Evolutionary conservation across 1,140 invertebrate species (phyloP).

Genomic region (Heterodera schachtii): DNA sequence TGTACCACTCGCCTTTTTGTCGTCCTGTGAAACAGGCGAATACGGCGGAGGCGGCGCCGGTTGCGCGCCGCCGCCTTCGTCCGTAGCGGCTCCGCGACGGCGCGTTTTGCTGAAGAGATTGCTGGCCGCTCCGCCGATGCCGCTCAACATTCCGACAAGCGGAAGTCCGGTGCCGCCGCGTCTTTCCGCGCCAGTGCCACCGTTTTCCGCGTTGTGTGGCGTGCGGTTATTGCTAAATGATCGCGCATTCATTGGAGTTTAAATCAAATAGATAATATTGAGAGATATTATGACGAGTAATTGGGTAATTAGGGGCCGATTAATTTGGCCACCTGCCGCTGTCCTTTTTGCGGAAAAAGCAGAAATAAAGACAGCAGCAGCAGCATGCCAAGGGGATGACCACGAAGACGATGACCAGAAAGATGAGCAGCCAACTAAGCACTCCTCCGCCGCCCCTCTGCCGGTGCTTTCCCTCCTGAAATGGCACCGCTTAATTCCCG

Average conservation of each 20-base stretch:
- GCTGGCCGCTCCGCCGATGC: conserved; percentile 5
- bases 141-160: conserved; percentile 1
- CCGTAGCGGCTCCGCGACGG: not conserved
- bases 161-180: conserved; percentile 2
- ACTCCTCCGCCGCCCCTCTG: conserved; percentile 24
- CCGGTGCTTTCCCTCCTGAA: conserved; percentile 5
- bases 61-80: not conserved
- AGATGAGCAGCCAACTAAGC: conserved; percentile 40
- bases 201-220: conserved; percentile 17
- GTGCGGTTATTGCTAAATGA: not conserved
- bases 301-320: not conserved
- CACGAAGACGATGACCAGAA: conserved; percentile 40
- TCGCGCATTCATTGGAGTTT: not conserved
- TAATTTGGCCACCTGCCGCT: not conserved
- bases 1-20: conserved; percentile 11
- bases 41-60: not conserved
- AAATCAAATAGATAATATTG: conserved; percentile 3
- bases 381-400: conserved; percentile 50
- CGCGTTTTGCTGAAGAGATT: not conserved
- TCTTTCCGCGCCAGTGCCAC: conserved; percentile 1
- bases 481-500: not conserved
- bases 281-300: not conserved
- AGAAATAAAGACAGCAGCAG: conserved; percentile 53
- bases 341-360: conserved; percentile 45
- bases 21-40: conserved; percentile 2